These are phyloP conservation scores for Florisuga fusca DNA, from an alignment of 2,797 vertebrate species.

Conservation along the genomic window DNA sequence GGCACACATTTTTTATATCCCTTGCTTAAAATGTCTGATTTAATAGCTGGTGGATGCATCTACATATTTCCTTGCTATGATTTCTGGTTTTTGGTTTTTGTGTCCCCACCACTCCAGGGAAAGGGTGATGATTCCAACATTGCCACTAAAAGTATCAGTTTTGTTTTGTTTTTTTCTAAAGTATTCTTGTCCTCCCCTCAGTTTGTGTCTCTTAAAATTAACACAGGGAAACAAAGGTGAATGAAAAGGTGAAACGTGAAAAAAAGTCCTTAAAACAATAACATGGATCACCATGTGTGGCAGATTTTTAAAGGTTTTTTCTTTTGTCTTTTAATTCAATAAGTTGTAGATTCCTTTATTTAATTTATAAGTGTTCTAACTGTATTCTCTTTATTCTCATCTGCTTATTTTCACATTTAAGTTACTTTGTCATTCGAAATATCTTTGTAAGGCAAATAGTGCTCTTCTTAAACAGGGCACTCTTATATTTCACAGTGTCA, in stretches of 20 bases:
- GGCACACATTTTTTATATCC: fast-evolving
- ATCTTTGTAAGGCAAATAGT: background rate
- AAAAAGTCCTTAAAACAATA: background rate
- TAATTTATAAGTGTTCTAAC: background rate
- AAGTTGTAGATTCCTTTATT: background rate
- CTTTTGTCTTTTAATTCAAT: background rate
- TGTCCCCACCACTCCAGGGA: background rate
- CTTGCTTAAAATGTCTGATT: background rate
- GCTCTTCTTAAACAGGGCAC: background rate
- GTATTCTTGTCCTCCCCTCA: background rate
- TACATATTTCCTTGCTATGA: background rate
- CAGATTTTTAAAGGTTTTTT: background rate
- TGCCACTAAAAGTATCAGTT: background rate
- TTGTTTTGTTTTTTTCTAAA: background rate
- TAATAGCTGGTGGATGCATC: background rate
- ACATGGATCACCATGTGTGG: background rate
- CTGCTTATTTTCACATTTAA: background rate
- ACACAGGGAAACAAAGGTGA: background rate
- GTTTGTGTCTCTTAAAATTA: background rate
- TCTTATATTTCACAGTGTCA: background rate
- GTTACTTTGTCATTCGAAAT: background rate
- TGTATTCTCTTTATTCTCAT: background rate
- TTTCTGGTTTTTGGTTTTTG: background rate
- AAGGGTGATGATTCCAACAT: background rate
- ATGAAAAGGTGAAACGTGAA: background rate